Evolutionary conservation across 2,797 vertebrate genomes (phyloP), one percentile per base, ranked within the genome.

Genomic region (Triplophysa yarkandensis): DNA sequence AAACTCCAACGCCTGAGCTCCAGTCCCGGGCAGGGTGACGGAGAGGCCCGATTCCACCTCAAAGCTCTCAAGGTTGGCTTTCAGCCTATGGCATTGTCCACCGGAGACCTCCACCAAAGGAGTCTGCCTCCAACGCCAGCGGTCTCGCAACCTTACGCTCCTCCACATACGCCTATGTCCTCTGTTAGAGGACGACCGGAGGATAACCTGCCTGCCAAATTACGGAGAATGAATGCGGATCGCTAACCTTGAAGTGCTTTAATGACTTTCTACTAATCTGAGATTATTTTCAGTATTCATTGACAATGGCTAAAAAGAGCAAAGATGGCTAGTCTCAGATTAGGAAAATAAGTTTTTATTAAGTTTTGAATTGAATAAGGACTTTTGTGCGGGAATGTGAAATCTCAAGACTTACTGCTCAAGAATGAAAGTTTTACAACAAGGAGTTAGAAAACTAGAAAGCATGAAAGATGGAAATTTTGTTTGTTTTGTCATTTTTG

Each of bases 1-100:
- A 92, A 94, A 86, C 89, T 94, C 48, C 91, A 95, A 74, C 91
- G 92, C 72, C 79, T 92, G 39, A 88, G 88, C 76, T 91, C 93
- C 3, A 85, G 87, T 0, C 84, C 86, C 5, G 90, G 80, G 0
- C 89, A 88, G 55, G 65, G 84, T 0, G 92, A 87, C 9, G 63
- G 68, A 0, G 91, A 92, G 74, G 85, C 86, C 7, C 89, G 81
- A 48, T 87, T 93, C 50, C 91, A 92, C 44, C 85, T 93, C 36
- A 90, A 92, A 78, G 88, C 92, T 36, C 90, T 95, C 17, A 91
- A 92, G 68, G 87, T 91, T 71, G 93, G 89, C 48, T 90, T 92
- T 0, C 87, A 93, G 79, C 88, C 93, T 70, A 90, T 95, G 90
- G 90, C 92, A 64, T 89, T 92, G 82, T 94, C 93, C 7, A 89